Percentiles rank a stretch among this genome's conserved stretches.
phyloP scores from a whole-genome alignment of 2,113 vertebrate genomes.

The Pithys albifrons region DNA sequence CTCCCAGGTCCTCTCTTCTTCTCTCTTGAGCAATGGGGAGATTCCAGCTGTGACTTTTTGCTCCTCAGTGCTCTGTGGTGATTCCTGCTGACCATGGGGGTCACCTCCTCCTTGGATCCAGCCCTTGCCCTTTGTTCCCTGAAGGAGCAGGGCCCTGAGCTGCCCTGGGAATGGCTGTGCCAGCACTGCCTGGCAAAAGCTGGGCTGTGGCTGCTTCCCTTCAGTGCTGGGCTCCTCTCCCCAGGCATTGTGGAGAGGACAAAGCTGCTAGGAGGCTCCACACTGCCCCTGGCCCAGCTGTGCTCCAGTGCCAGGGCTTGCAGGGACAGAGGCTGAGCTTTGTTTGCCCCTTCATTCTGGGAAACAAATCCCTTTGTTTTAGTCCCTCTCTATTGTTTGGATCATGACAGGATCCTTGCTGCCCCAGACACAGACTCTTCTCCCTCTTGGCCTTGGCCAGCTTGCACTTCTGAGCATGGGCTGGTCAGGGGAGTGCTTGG shows the following conservation, averaged over 20 bases:
- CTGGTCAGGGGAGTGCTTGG: neutral
- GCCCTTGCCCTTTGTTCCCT: neutral
- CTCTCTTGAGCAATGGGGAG: neutral
- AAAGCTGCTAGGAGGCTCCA: neutral
- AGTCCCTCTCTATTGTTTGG: neutral
- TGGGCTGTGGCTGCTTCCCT: neutral
- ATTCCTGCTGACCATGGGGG: neutral
- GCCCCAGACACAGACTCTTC: neutral
- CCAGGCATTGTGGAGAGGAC: neutral
- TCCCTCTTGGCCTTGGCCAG: neutral
- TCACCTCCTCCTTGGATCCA: neutral
- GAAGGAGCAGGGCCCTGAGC: neutral
- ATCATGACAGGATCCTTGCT: neutral
- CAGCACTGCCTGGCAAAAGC: neutral
- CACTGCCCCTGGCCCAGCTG: neutral
- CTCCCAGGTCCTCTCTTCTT: neutral
- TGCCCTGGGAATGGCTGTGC: neutral
- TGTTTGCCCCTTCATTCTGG: constrained; percentile 38
- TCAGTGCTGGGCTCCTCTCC: neutral
- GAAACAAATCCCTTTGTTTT: constrained; percentile 28
- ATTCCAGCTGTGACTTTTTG: neutral
- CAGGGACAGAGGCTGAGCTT: constrained; percentile 60
- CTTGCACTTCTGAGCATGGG: neutral
- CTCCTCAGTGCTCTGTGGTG: neutral
- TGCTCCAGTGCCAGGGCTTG: neutral